Evolutionary conservation across 2,797 vertebrate genomes (phyloP), one percentile per base, ranked within the genome.

Genomic region (Chaenodraco wilsoni): DNA sequence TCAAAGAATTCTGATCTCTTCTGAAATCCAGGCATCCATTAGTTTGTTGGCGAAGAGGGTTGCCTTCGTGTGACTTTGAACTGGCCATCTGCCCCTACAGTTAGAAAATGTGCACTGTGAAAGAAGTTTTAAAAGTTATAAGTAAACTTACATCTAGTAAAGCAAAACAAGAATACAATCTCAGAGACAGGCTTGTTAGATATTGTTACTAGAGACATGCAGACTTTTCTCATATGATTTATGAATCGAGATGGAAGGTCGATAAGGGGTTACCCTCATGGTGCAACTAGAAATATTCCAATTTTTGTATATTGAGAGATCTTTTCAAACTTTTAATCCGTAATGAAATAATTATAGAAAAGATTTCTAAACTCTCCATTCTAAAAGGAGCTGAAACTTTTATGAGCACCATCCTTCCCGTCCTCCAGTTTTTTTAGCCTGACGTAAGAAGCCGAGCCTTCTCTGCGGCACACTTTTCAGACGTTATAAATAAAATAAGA

Each of bases 401-500:
- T 82, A 93, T 93, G 86, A 93, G 90, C 59, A 48, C 79, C 81
- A 89, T 89, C 85, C 21, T 23, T 23, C 21, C 21, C 21, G 21
- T 23, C 21, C 21, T 23, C 2, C 81, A 79, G 65, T 67, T 84
- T 86, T 83, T 87, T 41, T 87, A 87, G 82, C 78, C 78, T 83
- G 87, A 88, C 37, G 61, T 83, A 85, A 72, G 78, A 84, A 80
- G 71, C 78, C 6, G 5, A 78, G 87, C 63, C 87, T 87, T 90
- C 86, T 90, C 90, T 65, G 79, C 89, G 88, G 86, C 89, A 91
- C 86, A 91, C 86, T 91, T 91, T 91, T 85, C 84, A 87, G 81
- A 76, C 72, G 72, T 78, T 16, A 84, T 94, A 77, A 92, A 94
- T 92, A 91, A 92, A 87, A 87, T 75, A 93, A 90, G 81, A 81